Conservation (phyloP, 2,113 vertebrate genomes). For the Gobiocypris rarus region DNA sequence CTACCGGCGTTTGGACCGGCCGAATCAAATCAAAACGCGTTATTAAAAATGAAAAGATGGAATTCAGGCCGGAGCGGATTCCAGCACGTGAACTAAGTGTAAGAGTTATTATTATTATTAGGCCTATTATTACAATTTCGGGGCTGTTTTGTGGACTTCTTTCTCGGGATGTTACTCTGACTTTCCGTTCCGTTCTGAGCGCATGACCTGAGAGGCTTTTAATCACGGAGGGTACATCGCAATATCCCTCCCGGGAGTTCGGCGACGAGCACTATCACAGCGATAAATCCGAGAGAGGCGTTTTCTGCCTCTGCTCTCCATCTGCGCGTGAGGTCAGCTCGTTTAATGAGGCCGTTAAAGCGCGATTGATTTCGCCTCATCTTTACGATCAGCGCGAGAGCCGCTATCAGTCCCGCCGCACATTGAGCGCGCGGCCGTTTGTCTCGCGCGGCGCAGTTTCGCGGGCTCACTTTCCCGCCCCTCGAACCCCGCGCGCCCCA, state of each 20-base stretch:
- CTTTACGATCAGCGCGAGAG: constrained; percentile 91
- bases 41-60: not conserved
- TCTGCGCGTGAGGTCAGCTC: constrained; percentile 1
- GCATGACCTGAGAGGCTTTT: not conserved
- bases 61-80: not conserved
- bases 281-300: constrained; percentile 5
- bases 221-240: constrained; percentile 25
- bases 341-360: constrained; percentile 41
- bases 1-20: no score
- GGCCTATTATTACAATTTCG: not conserved
- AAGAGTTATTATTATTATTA: not conserved
- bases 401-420: constrained; percentile 94
- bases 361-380: constrained; percentile 98
- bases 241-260: constrained; percentile 2
- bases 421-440: constrained; percentile 89
- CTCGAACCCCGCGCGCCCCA: constrained; percentile 89
- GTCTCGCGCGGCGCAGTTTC: constrained; percentile 82
- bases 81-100: no score
- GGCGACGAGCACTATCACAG: not conserved
- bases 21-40: no score
- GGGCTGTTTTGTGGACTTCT: not conserved
- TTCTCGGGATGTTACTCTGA: not conserved
- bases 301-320: not conserved
- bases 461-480: constrained; percentile 66
- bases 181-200: not conserved